Evolutionary conservation across 2,113 vertebrate species (phyloP), one percentile per base, ranked within the genome.

Genomic region (Cinclus mexicanus): DNA sequence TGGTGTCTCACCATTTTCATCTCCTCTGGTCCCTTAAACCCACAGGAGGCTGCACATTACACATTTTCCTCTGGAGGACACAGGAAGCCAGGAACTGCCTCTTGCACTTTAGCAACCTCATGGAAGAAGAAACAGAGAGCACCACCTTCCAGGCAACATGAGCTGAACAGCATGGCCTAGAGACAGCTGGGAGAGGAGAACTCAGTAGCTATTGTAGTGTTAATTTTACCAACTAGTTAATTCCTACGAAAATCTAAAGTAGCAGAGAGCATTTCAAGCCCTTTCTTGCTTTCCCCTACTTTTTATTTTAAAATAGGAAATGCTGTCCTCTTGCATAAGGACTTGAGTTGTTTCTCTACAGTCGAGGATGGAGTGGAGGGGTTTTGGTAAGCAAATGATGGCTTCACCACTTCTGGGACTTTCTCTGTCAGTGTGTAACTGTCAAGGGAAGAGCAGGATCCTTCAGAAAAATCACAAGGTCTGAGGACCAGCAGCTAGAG

Each of bases 1-100:
- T 3, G 22, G 12, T 29, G 37, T 64, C 31, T 91, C 9, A 46
- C 5, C 6, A 65, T 10, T 42, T 64, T 42, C 8, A 37, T 29
- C 17, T 82, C 20, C 53, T 41, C 44, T 82, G 6, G 7, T 75
- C 12, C 15, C 23, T 77, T 47, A 52, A 69, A 25, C 18, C 20
- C 55, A 44, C 6, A 46, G 1, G 4, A 85, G 18, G 18, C 5
- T 65, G 31, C 13, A 47, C 9, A 5, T 13, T 28, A 7, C 0
- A 0, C 8, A 76, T 31, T 42, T 14, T 50, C 20, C 14, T 7
- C 31, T 28, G 28, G 47, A 55, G 49, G 37, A 64, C 28, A 14
- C 0, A 1, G 29, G n/a, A 85, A 72, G 23, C 18, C 28, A 83
- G 59, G 31, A 87, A 39, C 23, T 25, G 20, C 11, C 29, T 64